Evolutionary conservation across 2,797 vertebrate species (phyloP).

Genomic region (Eospalax fontanierii): DNA sequence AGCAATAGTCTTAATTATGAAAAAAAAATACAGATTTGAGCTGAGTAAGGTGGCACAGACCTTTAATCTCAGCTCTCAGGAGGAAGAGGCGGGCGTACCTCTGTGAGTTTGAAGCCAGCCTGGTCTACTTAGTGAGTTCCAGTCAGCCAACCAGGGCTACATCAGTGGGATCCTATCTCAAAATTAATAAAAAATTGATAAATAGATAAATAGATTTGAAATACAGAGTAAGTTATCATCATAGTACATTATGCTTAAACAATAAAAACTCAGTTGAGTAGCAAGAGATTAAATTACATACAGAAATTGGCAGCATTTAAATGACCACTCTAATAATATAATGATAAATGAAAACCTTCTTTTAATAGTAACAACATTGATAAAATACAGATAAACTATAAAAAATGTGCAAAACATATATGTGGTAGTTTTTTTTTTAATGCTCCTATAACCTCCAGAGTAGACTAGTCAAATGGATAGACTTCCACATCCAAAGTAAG

Average conservation of each 20-base stretch:
- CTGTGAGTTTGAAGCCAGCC: too few species aligned
- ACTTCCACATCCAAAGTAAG: background rate
- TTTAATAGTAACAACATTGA: conserved; percentile 21
- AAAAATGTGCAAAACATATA: background rate
- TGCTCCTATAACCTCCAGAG: background rate
- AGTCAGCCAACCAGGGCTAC: too few species aligned
- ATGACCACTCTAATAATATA: conserved; percentile 24
- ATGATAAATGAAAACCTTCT: background rate
- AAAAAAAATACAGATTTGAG: background rate
- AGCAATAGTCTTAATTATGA: background rate
- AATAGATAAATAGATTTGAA: background rate
- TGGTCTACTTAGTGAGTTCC: too few species aligned
- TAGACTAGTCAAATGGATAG: background rate
- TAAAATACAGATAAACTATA: background rate
- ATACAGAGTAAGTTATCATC: background rate
- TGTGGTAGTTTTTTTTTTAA: conserved; percentile 16
- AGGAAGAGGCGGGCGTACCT: too few species aligned
- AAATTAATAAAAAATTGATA: too few species aligned
- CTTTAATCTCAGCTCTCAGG: too few species aligned
- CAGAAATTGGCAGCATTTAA: conserved; percentile 53
- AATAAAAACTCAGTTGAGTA: conserved; percentile 24
- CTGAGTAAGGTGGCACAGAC: too few species aligned
- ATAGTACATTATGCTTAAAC: conserved; percentile 16
- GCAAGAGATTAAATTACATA: conserved; percentile 50
- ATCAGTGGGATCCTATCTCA: background rate